Evolutionary conservation across 1,140 invertebrate genomes (phyloP), one percentile per base, ranked within the genome.

Genomic region (Aphelinus atriplicis): DNA sequence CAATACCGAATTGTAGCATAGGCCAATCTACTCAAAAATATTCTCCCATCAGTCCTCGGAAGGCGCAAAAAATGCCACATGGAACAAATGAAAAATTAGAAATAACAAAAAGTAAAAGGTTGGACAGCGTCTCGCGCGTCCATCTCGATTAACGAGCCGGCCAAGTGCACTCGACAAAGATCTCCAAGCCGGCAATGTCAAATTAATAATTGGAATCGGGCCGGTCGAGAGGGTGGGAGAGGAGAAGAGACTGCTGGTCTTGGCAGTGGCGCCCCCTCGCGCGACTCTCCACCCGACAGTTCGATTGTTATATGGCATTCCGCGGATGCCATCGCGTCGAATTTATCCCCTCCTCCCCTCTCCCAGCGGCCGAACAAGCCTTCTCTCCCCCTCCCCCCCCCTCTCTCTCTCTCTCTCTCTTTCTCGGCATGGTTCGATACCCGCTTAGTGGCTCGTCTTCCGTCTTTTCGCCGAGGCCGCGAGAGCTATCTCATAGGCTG

Each of bases 281-380:
- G 83, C 77, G 77, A 61, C 77, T 78, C 73, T 75, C 72, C 57
- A 80, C 78, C 81, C 78, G 79, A 78, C 80, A 78, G 81, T 74
- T 84, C 81, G 85, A 87, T 87, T 87, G 86, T 87, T 87, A 87
- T 83, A 86, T 83, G 84, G 85, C 84, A 88, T 88, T 88, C 85
- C 84, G 81, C 82, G 83, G 80, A 87, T 87, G 82, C 85, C 86
- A 83, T 84, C 78, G 79, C 73, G 77, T 62, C 72, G 66, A 74
- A 68, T 68, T 74, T 57, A 82, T 81, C 80, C 81, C 79, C 72
- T 64, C 82, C 77, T 75, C 79, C 80, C 80, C 78, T 69, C 71
- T 43, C 53, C 62, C 62, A 26, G 26, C 26, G 26, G 26, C 26
- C 26, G 26, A 26, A 26, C 26, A 26, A 26, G 62, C 75, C 76